Evolutionary conservation across 2,113 vertebrate species (phyloP).

Genomic region (Pseudopipra pipra): DNA sequence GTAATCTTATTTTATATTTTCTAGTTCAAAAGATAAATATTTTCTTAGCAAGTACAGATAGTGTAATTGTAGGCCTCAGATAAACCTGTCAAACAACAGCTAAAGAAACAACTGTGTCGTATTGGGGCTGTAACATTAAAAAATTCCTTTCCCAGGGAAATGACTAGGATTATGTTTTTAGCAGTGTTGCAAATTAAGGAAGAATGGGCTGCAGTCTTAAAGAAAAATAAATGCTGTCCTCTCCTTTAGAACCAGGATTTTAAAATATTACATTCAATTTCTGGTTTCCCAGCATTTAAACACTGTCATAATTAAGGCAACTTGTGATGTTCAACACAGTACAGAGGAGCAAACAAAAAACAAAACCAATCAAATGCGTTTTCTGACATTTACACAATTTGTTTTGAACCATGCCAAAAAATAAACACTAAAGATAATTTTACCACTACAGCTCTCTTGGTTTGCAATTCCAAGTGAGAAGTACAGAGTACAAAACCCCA

Average conservation of each 20-base stretch:
- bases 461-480: neutral
- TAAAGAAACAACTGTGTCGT: neutral
- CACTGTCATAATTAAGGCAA: slow-evolving; percentile 25
- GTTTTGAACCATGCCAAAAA: slow-evolving; percentile 39
- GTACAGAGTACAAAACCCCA: neutral
- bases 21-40: neutral
- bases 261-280: neutral
- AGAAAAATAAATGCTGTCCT: slow-evolving; percentile 30
- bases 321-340: neutral
- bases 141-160: neutral
- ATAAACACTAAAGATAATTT: neutral
- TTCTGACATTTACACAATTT: neutral
- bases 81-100: neutral
- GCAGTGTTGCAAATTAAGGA: neutral
- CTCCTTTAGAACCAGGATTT: slow-evolving; percentile 1
- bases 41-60: neutral
- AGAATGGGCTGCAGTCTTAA: neutral
- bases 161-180: neutral
- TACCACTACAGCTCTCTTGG: neutral
- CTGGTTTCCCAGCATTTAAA: slow-evolving; percentile 28
- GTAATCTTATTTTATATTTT: neutral
- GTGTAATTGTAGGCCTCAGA: neutral
- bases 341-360: slow-evolving; percentile 36
- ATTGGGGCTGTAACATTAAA: neutral
- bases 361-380: slow-evolving; percentile 4